These are phyloP conservation scores for Vimba vimba DNA, from an alignment of 2,113 vertebrate genomes.

Conservation along the genomic window DNA sequence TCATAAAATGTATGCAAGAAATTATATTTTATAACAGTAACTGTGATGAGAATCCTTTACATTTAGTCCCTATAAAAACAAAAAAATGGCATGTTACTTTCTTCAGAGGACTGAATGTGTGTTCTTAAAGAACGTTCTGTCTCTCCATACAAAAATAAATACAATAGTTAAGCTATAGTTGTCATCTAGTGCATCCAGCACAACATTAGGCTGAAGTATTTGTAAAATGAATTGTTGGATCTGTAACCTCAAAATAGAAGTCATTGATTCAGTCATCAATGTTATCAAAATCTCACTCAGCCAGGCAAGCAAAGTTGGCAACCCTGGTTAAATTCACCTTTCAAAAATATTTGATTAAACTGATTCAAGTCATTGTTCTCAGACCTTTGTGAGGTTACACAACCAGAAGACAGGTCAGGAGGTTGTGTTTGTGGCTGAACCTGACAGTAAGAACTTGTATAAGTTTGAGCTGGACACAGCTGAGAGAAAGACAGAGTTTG, in stretches of 20 bases:
- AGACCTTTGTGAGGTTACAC: slow-evolving; percentile 97
- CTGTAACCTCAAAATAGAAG: background rate
- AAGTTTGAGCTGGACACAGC: slow-evolving; percentile 97
- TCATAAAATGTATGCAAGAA: too few relatives aligned
- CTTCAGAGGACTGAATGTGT: too few relatives aligned
- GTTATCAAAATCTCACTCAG: background rate
- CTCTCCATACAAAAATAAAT: too few relatives aligned
- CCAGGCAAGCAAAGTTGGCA: background rate
- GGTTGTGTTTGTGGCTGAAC: slow-evolving; percentile 97
- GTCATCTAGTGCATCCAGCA: too few relatives aligned
- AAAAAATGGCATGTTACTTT: too few relatives aligned
- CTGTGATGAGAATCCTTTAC: too few relatives aligned
- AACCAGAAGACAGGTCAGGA: slow-evolving; percentile 98
- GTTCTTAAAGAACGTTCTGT: too few relatives aligned
- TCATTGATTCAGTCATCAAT: background rate
- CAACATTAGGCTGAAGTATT: too few relatives aligned
- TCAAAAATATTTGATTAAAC: background rate
- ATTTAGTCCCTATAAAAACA: too few relatives aligned
- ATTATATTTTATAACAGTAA: too few relatives aligned
- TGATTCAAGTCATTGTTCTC: slow-evolving; percentile 39
- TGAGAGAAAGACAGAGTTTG: slow-evolving; percentile 92
- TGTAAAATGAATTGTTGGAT: too few relatives aligned
- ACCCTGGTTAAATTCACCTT: background rate
- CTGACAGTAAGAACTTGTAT: slow-evolving; percentile 93
- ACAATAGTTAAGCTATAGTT: too few relatives aligned